These are phyloP conservation scores for Amyelois transitella DNA, from an alignment of 1,140 invertebrate species.

Conservation along the genomic window DNA sequence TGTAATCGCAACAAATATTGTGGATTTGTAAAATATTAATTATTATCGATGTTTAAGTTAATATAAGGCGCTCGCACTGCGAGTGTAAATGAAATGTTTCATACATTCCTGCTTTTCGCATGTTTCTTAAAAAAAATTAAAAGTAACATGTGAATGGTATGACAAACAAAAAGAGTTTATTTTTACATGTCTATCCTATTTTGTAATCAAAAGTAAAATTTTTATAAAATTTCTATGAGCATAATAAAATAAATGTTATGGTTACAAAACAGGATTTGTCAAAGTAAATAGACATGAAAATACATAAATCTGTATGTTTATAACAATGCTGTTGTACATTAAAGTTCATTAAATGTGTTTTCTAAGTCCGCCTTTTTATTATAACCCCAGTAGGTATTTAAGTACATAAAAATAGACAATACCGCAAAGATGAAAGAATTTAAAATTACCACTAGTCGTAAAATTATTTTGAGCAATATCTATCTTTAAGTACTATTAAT, in stretches of 20 bases:
- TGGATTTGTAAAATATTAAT: neutral
- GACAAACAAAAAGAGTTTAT: neutral
- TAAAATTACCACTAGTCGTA: no score
- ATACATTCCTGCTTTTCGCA: slow-evolving; percentile 17
- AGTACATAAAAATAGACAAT: no score
- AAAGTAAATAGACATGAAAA: neutral
- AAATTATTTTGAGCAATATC: no score
- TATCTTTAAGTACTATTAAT: no score
- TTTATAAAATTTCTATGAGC: no score
- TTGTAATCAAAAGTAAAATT: neutral
- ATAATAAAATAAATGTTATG: no score
- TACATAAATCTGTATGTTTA: slow-evolving; percentile 31
- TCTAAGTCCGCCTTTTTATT: slow-evolving; percentile 15
- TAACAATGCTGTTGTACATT: slow-evolving; percentile 57
- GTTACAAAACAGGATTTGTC: neutral
- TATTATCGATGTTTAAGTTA: neutral
- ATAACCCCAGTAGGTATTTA: no score
- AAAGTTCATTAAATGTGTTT: slow-evolving; percentile 62
- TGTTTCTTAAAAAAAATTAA: neutral
- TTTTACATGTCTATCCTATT: neutral
- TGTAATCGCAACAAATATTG: neutral
- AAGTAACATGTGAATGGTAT: neutral
- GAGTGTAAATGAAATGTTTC: neutral
- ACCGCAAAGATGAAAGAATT: no score
- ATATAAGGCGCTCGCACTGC: neutral